Evolutionary conservation across 2,797 vertebrate genomes (phyloP).

Genomic region (Schizopygopsis malacanthus): DNA sequence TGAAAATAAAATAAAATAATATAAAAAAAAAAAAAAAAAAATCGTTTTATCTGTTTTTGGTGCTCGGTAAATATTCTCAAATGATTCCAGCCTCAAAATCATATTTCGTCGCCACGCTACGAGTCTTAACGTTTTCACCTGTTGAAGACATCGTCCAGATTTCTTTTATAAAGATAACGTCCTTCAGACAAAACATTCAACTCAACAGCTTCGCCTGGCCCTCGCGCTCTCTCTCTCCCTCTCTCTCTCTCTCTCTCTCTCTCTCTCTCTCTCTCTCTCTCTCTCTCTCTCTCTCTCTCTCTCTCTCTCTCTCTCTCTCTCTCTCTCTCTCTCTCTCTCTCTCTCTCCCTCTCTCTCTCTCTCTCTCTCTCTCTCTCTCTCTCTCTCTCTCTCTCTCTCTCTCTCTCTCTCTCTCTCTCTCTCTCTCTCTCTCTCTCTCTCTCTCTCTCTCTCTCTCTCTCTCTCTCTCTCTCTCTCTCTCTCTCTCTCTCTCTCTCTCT

Average conservation of each 20-base stretch:
- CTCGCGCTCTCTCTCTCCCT: slow-evolving; percentile 76
- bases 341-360: slow-evolving; percentile 69
- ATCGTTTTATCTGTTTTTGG: not conserved
- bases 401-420: slow-evolving; percentile 65
- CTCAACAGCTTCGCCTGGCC: slow-evolving; percentile 73
- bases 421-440: slow-evolving; percentile 75
- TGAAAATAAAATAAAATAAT: too few relatives aligned
- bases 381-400: slow-evolving; percentile 78
- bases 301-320: slow-evolving; percentile 78
- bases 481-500: slow-evolving; percentile 76
- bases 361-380: slow-evolving; percentile 76
- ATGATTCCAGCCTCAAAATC: not conserved
- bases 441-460: slow-evolving; percentile 79
- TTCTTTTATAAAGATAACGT: slow-evolving; percentile 60
- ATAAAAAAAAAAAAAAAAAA: rapidly evolving
- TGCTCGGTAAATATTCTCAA: not conserved
- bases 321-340: slow-evolving; percentile 78
- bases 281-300: slow-evolving; percentile 78
- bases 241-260: slow-evolving; percentile 68
- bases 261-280: slow-evolving; percentile 78
- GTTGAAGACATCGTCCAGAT: slow-evolving; percentile 83
- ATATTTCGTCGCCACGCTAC: slow-evolving; percentile 47
- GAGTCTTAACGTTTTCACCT: slow-evolving; percentile 85
- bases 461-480: slow-evolving; percentile 79
- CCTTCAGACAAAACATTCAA: slow-evolving; percentile 71